These are phyloP conservation scores for Pterois miles DNA, from an alignment of 2,797 vertebrate genomes.

Conservation along the genomic window DNA sequence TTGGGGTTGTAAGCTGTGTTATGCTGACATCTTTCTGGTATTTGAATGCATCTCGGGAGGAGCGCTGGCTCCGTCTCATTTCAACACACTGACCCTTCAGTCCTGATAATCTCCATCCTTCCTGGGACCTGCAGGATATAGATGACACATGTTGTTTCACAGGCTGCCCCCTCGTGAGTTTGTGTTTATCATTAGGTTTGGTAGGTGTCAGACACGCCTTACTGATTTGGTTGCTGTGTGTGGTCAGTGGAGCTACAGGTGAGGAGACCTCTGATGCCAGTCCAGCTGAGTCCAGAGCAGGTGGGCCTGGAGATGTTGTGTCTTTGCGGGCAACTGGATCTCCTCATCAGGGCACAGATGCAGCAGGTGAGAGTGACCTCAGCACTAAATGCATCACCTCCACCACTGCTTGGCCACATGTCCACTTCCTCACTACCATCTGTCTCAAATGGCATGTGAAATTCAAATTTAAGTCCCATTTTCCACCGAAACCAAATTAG, in stretches of 20 bases:
- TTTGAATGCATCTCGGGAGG: background rate
- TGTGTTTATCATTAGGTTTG: background rate
- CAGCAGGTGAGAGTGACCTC: slow-evolving; percentile 73
- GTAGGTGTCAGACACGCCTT: background rate
- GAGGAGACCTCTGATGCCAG: slow-evolving; percentile 83
- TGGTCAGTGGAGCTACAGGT: slow-evolving; percentile 84
- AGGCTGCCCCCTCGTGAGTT: background rate
- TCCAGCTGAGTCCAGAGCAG: slow-evolving; percentile 84
- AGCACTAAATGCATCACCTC: background rate
- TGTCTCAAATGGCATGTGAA: background rate
- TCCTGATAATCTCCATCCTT: background rate
- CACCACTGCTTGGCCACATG: background rate
- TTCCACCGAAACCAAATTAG: background rate
- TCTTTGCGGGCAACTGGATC: slow-evolving; percentile 86
- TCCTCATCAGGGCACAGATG: slow-evolving; percentile 86
- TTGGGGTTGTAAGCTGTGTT: background rate
- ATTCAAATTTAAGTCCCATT: background rate
- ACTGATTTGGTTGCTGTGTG: slow-evolving; percentile 26
- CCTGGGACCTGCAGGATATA: slow-evolving; percentile 1
- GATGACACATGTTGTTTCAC: background rate
- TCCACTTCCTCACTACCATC: background rate
- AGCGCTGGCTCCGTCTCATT: background rate
- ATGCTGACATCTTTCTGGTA: background rate
- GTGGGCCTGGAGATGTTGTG: slow-evolving; percentile 87
- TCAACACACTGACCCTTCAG: slow-evolving; percentile 29